phyloP scores from a whole-genome alignment of 2,888 invertebrate species.

The Callyntrura guangdongensis region DNA sequence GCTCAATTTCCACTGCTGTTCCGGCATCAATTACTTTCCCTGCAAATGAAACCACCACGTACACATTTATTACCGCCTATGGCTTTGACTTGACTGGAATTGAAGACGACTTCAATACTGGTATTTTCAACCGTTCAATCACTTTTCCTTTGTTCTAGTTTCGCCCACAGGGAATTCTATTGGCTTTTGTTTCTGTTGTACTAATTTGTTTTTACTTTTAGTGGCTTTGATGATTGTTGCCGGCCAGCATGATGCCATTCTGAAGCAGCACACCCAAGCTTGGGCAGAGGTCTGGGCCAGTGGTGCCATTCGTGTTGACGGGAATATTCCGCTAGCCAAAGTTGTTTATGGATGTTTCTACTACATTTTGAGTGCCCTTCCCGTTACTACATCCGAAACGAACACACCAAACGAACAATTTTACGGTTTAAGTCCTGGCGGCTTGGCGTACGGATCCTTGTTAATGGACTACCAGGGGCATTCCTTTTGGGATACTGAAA shows the following conservation, averaged over 20 bases:
- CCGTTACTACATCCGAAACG: slow-evolving; percentile 76
- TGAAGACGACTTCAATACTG: slow-evolving; percentile 75
- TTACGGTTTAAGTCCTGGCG: slow-evolving; percentile 84
- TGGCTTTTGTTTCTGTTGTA: not conserved
- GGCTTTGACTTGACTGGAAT: slow-evolving; percentile 73
- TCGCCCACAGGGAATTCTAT: not conserved
- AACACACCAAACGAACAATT: slow-evolving; percentile 79
- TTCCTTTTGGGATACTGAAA: slow-evolving; percentile 85
- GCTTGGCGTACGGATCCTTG: slow-evolving; percentile 83
- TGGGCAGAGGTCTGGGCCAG: slow-evolving; percentile 83
- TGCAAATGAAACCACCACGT: slow-evolving; percentile 42
- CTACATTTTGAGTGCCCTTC: slow-evolving; percentile 84
- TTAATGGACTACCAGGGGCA: slow-evolving; percentile 84
- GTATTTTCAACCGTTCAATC: slow-evolving; percentile 35
- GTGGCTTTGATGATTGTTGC: slow-evolving; percentile 64
- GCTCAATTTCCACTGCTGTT: slow-evolving; percentile 79
- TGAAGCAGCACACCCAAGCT: slow-evolving; percentile 68
- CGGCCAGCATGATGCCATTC: slow-evolving; percentile 74
- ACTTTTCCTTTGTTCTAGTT: not conserved
- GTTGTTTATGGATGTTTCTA: slow-evolving; percentile 84
- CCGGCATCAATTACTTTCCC: slow-evolving; percentile 21
- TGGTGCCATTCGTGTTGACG: slow-evolving; percentile 83
- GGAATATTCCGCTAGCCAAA: slow-evolving; percentile 83
- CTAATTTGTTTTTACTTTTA: not conserved
- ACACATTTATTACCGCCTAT: slow-evolving; percentile 80